Base-by-base conservation (phyloP, 2,113 vertebrate genomes). In the Donacobius atricapilla region DNA sequence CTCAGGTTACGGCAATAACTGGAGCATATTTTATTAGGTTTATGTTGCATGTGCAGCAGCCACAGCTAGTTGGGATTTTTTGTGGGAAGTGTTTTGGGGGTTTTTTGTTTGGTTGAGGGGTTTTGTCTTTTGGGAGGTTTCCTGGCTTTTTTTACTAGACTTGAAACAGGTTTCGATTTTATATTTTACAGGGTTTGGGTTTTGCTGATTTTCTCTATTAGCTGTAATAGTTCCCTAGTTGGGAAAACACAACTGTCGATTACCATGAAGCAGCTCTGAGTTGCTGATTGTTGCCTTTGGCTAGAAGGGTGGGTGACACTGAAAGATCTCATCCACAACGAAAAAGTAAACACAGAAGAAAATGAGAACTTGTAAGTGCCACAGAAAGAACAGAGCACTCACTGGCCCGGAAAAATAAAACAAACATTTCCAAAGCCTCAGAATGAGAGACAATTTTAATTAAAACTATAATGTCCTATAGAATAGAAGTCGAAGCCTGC, bases 41-140 rank as follows among this genome's bases (percentile, higher is more conserved):
- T 61, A 42, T 61, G 24, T 37, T 81, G 12, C 40, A n/a, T 5
- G 0, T 57, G 42, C 31, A 78, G 37, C 51, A 87, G 13, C 19
- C 42, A 65, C 15, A 61, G 50, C 15, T 60, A 11, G 6, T 21
- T 40, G 9, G 2, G 17, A 21, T 51, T 47, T 51, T 82, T 61
- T 44, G 17, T 11, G 13, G 19, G 9, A 56, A 20, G 4, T 9
- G 25, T 13, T 35, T 23, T 9, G 10, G 35, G 16, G 4, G 17
- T 47, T 23, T 48, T 24, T 58, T 40, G 4, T 6, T 53, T 37
- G 4, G 2, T 28, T 58, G 10, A 33, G 39, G 0, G 0, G 2
- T 48, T 39, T 76, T 73, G 7, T 33, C 33, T 83, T 10, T 35
- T 61, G 2, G 7, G 7, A 16, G 1, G 0, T 1, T 44, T 27